Conservation (phyloP, 2,113 vertebrate species). For the Oncorhynchus kisutch region DNA sequence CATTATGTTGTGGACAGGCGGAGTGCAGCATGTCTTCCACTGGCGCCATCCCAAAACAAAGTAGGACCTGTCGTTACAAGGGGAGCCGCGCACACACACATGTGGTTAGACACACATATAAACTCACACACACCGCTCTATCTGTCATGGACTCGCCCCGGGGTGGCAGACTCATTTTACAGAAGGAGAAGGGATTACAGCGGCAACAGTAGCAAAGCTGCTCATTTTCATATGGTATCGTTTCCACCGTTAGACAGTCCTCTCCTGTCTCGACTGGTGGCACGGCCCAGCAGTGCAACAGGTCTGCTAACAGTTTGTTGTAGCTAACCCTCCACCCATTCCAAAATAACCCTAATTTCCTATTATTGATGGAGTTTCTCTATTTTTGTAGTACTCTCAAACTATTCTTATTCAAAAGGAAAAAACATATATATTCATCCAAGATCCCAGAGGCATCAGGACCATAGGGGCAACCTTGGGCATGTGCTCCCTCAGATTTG, state of each 20-base stretch:
- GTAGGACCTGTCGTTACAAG: conserved; percentile 61
- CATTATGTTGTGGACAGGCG: conserved; percentile 44
- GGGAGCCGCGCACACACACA: conserved; percentile 41
- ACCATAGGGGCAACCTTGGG: too few relatives aligned
- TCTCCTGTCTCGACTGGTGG: background rate
- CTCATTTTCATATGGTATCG: conserved; percentile 58
- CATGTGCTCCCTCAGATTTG: too few relatives aligned
- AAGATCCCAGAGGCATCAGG: too few relatives aligned
- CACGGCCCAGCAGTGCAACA: conserved; percentile 12
- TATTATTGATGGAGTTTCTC: background rate
- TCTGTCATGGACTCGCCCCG: conserved; percentile 38
- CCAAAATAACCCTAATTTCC: background rate
- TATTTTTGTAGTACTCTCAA: too few relatives aligned
- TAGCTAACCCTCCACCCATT: background rate
- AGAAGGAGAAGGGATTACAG: conserved; percentile 68
- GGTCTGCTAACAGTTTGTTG: background rate
- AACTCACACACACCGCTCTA: conserved; percentile 38
- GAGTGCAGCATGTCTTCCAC: conserved; percentile 55
- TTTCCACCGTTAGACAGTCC: conserved; percentile 38
- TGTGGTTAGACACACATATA: conserved; percentile 25
- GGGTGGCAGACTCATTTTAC: conserved; percentile 61
- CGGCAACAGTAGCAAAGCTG: conserved; percentile 42
- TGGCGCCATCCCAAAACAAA: conserved; percentile 62
- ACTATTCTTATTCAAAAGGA: too few relatives aligned
- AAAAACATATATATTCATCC: too few relatives aligned